phyloP scores from a whole-genome alignment of 2,113 vertebrate genomes.

The Phalacrocorax pelagicus region DNA sequence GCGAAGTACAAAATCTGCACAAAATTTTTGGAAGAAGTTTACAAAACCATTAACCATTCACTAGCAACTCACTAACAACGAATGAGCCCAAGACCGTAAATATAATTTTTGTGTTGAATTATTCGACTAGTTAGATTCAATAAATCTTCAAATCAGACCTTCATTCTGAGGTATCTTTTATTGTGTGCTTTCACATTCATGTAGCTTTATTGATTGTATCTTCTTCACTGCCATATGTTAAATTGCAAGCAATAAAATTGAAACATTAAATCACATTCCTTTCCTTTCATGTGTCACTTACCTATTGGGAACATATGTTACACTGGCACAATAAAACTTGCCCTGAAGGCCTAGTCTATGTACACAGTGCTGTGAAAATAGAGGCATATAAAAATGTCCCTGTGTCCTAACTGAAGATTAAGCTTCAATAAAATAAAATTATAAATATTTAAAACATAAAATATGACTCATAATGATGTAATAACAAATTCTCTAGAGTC shows the following conservation, averaged over 20 bases:
- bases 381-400: conserved; percentile 57
- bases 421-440: conserved; percentile 56
- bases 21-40: neutral
- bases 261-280: conserved; percentile 75
- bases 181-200: conserved; percentile 48
- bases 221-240: conserved; percentile 69
- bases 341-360: conserved; percentile 38
- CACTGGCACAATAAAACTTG: conserved; percentile 49
- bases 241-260: conserved; percentile 70
- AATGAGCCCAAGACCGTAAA: neutral
- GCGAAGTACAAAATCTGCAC: neutral
- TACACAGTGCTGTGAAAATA: conserved; percentile 36
- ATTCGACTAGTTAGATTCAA: conserved; percentile 26
- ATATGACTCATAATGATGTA: conserved; percentile 37
- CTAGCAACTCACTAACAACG: neutral
- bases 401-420: conserved; percentile 55
- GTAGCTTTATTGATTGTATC: conserved; percentile 69
- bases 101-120: conserved; percentile 36
- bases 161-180: conserved; percentile 45
- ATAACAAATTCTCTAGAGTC: conserved; percentile 30
- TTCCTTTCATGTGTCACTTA: conserved; percentile 73
- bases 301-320: conserved; percentile 76
- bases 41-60: neutral
- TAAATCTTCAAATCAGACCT: conserved; percentile 51
- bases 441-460: conserved; percentile 63